These are phyloP conservation scores for Sander vitreus DNA, from an alignment of 2,113 vertebrate species.

Conservation along the genomic window DNA sequence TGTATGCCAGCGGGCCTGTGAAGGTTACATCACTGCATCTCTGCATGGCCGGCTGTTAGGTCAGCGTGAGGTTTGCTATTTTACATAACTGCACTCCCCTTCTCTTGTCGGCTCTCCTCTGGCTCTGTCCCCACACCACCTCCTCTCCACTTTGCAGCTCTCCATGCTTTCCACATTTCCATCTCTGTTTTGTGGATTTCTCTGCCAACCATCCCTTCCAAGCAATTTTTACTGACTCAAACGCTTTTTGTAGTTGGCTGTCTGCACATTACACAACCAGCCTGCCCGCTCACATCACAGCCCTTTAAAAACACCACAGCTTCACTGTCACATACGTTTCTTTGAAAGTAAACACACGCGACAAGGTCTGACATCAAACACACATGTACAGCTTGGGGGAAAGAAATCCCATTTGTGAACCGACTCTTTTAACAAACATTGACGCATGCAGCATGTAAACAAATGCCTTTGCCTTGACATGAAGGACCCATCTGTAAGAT, in stretches of 20 bases:
- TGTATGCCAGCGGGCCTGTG: constrained; percentile 54
- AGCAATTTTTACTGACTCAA: constrained; percentile 50
- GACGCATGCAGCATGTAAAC: constrained; percentile 43
- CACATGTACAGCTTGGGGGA: not conserved
- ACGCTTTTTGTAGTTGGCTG: constrained; percentile 51
- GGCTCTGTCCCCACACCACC: constrained; percentile 34
- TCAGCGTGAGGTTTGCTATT: constrained; percentile 62
- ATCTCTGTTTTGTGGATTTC: constrained; percentile 32
- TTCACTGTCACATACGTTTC: constrained; percentile 16
- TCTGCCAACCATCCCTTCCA: constrained; percentile 35
- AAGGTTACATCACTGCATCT: constrained; percentile 72
- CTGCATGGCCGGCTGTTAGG: constrained; percentile 62
- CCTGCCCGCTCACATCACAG: constrained; percentile 33
- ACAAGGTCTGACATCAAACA: constrained; percentile 3
- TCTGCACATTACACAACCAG: constrained; percentile 47
- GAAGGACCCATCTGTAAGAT: constrained; percentile 59
- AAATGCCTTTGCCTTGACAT: constrained; percentile 32
- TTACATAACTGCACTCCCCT: constrained; percentile 70
- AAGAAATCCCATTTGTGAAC: constrained; percentile 6
- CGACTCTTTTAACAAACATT: constrained; percentile 9
- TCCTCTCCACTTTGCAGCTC: constrained; percentile 29
- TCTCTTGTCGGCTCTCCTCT: constrained; percentile 22
- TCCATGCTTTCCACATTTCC: constrained; percentile 30
- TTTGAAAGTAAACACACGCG: constrained; percentile 36
- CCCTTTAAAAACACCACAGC: constrained; percentile 6